Conservation (phyloP, 2,113 vertebrate genomes). For the Piprites chloris region DNA sequence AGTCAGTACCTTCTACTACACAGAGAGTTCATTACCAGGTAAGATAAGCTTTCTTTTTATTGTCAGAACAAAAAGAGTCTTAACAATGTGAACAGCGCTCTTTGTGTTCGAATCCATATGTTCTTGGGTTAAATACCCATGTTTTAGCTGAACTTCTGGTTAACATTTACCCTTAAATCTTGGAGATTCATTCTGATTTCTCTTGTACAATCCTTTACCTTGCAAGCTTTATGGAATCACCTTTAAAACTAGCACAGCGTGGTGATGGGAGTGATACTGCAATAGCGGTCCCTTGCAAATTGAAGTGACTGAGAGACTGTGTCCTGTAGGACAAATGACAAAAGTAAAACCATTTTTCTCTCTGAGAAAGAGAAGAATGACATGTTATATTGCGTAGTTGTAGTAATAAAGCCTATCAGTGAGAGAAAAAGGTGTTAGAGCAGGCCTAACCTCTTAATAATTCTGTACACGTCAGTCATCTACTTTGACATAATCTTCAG, state of each 20-base stretch:
- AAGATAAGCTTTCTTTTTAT: constrained; percentile 48
- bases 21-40: constrained; percentile 97
- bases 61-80: neutral
- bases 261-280: neutral
- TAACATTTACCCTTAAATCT: neutral
- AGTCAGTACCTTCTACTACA: constrained; percentile 73
- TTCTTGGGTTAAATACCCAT: neutral
- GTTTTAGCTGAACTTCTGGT: neutral
- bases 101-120: neutral
- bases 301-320: neutral
- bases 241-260: neutral
- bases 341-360: neutral
- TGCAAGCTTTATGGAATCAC: neutral
- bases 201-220: neutral
- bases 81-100: neutral
- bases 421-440: neutral
- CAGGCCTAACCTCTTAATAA: neutral
- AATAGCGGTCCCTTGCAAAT: neutral
- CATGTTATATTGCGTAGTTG: neutral
- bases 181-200: neutral
- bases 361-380: neutral
- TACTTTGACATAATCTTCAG: neutral
- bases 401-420: neutral
- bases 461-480: neutral
- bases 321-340: neutral